These are phyloP conservation scores for Sus scrofa DNA, from an alignment of 2,113 vertebrate species.

Conservation along the genomic window T2T-Sscrofa CM000820.6:111869501-111870000, in stretches of 20 bases:
- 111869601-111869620: rapidly evolving
- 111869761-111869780: not conserved
- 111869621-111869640: not conserved
- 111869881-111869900: not conserved
- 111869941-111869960: not conserved
- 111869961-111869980: not conserved
- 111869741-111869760: rapidly evolving
- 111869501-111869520: no score
- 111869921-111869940: not conserved
- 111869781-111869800: not conserved
- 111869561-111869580: not conserved
- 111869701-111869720: not conserved
- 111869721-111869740: not conserved
- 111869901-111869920: not conserved
- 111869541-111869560: no score
- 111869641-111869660: rapidly evolving
- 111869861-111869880: not conserved
- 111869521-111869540: no score
- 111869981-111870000: rapidly evolving
- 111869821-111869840: not conserved
- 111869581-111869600: not conserved
- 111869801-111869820: not conserved
- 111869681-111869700: rapidly evolving
- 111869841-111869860: not conserved
- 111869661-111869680: not conserved